A percentile compares a stretch with the other conserved stretches of the same genome.
Conservation (phyloP, 2,113 vertebrate species). For the Hydrochoerus hydrochaeris region DNA sequence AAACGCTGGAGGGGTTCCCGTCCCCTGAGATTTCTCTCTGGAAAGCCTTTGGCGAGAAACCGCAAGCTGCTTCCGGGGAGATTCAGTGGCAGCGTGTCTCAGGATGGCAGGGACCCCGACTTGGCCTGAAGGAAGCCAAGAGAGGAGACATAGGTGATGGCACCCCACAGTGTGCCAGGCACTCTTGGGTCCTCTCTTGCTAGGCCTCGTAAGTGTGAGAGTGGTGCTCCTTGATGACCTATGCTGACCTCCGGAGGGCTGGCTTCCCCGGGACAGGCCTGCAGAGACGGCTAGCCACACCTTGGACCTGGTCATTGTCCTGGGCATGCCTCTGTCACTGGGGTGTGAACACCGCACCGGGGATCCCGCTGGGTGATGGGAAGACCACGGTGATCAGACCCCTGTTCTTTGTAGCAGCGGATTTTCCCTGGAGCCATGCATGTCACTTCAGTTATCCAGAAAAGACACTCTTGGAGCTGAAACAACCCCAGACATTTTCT, state of each 20-base stretch:
- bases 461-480: background rate
- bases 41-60: background rate
- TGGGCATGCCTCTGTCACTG: background rate
- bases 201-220: no score
- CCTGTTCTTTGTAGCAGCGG: background rate
- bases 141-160: background rate
- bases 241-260: background rate
- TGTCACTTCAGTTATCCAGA: background rate
- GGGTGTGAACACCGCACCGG: background rate
- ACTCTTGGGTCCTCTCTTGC: background rate
- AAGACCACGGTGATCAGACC: background rate
- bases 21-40: background rate
- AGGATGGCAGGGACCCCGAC: background rate
- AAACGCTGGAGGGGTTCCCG: background rate
- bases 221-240: fast-evolving
- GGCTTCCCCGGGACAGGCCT: background rate
- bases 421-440: no score
- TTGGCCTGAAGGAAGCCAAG: background rate
- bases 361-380: background rate
- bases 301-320: background rate
- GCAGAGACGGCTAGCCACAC: background rate
- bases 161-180: background rate
- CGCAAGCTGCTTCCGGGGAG: no score
- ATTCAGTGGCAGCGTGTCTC: background rate
- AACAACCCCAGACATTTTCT: background rate